phyloP scores from a whole-genome alignment of 2,888 invertebrate genomes.

The Dilophus febrilis region DNA sequence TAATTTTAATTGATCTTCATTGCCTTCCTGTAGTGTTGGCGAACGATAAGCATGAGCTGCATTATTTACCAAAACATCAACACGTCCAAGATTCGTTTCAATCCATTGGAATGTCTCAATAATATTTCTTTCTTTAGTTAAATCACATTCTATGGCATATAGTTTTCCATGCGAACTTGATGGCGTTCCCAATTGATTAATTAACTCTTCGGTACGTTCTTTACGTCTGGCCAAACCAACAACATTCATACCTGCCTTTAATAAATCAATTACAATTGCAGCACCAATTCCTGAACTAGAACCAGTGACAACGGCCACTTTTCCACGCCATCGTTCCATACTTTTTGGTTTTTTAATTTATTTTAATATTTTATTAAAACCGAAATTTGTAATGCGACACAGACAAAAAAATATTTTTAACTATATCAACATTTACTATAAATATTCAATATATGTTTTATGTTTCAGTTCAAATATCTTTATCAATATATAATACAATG shows the following conservation, averaged over 20 bases:
- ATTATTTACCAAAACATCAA: constrained; percentile 39
- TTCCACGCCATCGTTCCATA: constrained; percentile 22
- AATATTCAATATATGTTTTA: too few species aligned
- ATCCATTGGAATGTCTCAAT: constrained; percentile 33
- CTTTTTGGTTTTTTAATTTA: too few species aligned
- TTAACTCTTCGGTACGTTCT: constrained; percentile 23
- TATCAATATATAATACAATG: too few species aligned
- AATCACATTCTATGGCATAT: constrained; percentile 32
- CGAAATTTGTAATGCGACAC: too few species aligned
- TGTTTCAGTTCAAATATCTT: too few species aligned
- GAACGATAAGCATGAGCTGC: constrained; percentile 29
- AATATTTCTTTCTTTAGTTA: constrained; percentile 34
- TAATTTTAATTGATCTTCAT: constrained; percentile 17
- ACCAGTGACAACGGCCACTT: constrained; percentile 41
- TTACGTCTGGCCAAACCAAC: constrained; percentile 34
- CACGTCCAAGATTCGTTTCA: constrained; percentile 30
- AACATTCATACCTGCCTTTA: constrained; percentile 33
- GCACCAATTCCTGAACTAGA: constrained; percentile 40
- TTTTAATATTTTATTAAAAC: too few species aligned
- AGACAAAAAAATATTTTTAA: too few species aligned
- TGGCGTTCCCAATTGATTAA: constrained; percentile 13
- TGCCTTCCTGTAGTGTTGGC: constrained; percentile 14
- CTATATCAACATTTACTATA: too few species aligned
- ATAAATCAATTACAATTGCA: constrained; percentile 28
- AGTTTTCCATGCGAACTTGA: constrained; percentile 19